Evolutionary conservation across 2,888 invertebrate genomes (phyloP).

Genomic region (Drosophila ezoana): DNA sequence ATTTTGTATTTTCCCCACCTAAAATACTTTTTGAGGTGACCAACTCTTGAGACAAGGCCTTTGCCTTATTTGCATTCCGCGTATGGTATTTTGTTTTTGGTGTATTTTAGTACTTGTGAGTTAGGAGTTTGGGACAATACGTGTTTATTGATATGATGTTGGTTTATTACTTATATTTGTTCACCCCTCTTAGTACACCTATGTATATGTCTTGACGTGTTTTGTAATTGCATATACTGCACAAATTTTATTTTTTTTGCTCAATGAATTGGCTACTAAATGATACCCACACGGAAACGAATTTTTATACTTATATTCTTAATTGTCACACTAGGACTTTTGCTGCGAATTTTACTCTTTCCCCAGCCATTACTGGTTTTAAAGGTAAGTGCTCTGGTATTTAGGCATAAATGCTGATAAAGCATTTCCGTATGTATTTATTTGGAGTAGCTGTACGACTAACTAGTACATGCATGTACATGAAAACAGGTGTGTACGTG

Average conservation of each 20-base stretch:
- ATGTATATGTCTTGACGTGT: constrained; percentile 10
- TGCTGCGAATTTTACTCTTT: constrained; percentile 62
- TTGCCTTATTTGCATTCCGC: too few relatives aligned
- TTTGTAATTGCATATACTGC: constrained; percentile 47
- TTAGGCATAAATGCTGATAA: background rate
- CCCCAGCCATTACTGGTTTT: constrained; percentile 49
- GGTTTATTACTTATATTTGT: constrained; percentile 4
- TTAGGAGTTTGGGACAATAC: constrained; percentile 1
- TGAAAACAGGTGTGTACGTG: too few relatives aligned
- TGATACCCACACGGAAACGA: constrained; percentile 78
- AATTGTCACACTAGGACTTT: constrained; percentile 45
- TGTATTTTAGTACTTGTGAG: constrained; percentile 17
- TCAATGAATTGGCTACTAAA: constrained; percentile 52
- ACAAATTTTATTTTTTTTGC: constrained; percentile 24
- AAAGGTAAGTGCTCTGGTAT: constrained; percentile 48
- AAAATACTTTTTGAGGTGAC: background rate
- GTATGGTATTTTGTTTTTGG: constrained; percentile 13
- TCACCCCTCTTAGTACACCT: background rate
- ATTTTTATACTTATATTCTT: constrained; percentile 60
- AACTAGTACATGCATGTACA: too few relatives aligned
- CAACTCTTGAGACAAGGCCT: too few relatives aligned
- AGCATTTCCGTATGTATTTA: background rate
- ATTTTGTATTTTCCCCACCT: background rate
- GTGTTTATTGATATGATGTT: constrained; percentile 26
- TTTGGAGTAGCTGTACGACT: background rate